Base-by-base conservation (phyloP, 2,113 vertebrate genomes). In the Corythornis vintsioides region DNA sequence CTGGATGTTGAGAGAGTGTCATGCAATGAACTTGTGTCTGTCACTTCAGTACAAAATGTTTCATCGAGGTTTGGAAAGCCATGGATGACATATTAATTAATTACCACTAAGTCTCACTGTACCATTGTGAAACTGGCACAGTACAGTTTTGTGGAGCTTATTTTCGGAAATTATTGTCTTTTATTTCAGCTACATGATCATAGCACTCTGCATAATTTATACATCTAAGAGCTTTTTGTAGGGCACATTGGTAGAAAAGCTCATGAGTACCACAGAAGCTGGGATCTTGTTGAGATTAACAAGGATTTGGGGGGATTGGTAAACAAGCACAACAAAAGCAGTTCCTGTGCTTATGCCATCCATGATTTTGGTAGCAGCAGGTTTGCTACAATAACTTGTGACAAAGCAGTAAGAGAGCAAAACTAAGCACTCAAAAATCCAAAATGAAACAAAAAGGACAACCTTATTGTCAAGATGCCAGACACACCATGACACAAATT, bases 131-230 rank as follows among this genome's bases (percentile, higher is more conserved):
- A 91, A 92, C 43, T 72, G 61, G 87, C 88, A 91, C 52, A 20
- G 52, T 45, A 76, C 64, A 71, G 85, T 43, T 89, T 86, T 77
- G 38, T 74, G 85, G 75, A 91, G 82, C 78, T 89, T 91, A 69
- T 92, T 93, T 93, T 84, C 69, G 63, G 85, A 91, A 87, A 72
- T 35, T 31, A 21, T 55, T 96, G 82, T 75, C 85, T 93, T 94
- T 89, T 77, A 67, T 94, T 94, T 91, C 94, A 86, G 69, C 77
- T 92, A 65, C 76, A 53, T 24, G 86, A 90, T 92, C 77, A 31
- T 83, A 92, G 80, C 38, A 9, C 25, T 79, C 86, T 95, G 78
- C 91, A 95, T 95, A 96, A 96, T 95, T 97, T 82, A 97, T 92
- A 77, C 3, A 2, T 48, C 53, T 79, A 65, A 91, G 77, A 93